Evolutionary conservation across 2,888 invertebrate genomes (phyloP).

Genomic region (Micropterix aruncella): DNA sequence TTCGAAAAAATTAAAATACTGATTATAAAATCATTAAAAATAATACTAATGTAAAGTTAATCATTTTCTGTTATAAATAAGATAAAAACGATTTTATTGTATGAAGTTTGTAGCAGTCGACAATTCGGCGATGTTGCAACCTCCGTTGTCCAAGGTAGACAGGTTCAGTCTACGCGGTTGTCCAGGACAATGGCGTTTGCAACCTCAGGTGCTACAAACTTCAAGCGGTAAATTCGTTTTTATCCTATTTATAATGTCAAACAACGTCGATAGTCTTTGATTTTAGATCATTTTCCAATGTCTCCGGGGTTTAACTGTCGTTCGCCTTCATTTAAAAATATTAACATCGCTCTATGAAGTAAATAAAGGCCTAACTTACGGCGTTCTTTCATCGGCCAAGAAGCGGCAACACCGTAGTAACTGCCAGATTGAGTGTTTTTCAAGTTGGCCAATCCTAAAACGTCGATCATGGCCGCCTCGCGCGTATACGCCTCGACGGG

Average conservation of each 20-base stretch:
- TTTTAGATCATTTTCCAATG: conserved; percentile 23
- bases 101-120: no score
- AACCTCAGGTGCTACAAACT: neutral
- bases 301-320: conserved; percentile 70
- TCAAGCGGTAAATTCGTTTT: conserved; percentile 6
- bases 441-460: conserved; percentile 59
- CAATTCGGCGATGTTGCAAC: no score
- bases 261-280: no score
- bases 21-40: no score
- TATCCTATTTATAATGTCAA: no score
- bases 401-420: conserved; percentile 64
- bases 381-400: conserved; percentile 59
- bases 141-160: no score
- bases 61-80: no score
- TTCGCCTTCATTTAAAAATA: conserved; percentile 80
- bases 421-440: conserved; percentile 70
- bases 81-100: no score
- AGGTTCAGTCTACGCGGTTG: no score
- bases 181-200: neutral
- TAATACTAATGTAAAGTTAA: no score
- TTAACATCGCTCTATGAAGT: conserved; percentile 67
- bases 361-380: conserved; percentile 64
- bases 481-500: conserved; percentile 87
- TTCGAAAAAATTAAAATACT: no score
- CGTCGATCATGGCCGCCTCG: conserved; percentile 91